Percentiles rank a stretch among this genome's conserved stretches.
phyloP scores from a whole-genome alignment of 2,797 vertebrate genomes.

The Thamnophis elegans region DNA sequence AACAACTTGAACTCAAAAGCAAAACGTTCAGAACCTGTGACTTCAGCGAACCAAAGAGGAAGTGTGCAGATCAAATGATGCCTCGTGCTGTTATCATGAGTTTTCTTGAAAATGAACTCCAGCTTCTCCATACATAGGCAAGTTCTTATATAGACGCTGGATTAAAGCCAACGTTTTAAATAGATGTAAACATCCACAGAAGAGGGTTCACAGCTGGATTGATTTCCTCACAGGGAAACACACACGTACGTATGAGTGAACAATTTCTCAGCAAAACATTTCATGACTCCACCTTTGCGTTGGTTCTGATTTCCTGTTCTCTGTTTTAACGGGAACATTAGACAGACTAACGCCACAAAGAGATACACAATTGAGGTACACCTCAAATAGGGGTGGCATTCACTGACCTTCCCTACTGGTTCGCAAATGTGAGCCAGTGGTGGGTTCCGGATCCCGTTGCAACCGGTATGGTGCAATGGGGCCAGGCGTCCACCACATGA shows the following conservation, averaged over 20 bases:
- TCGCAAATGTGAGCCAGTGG: too few species aligned
- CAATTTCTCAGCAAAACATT: neutral
- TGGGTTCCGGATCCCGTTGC: too few species aligned
- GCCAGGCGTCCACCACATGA: too few species aligned
- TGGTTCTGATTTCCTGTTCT: neutral
- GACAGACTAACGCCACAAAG: neutral
- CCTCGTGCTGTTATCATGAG: neutral
- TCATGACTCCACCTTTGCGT: neutral
- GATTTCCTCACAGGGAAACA: neutral
- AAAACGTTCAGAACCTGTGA: neutral
- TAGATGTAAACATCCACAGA: neutral
- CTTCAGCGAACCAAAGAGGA: neutral
- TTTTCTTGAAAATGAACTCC: neutral
- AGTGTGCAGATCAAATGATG: neutral
- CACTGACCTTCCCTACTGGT: too few species aligned
- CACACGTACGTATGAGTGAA: neutral
- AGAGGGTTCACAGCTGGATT: neutral
- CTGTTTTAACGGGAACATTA: neutral
- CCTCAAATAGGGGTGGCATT: too few species aligned
- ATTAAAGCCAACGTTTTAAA: neutral
- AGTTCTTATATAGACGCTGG: neutral
- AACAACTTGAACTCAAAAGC: neutral
- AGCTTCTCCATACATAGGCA: neutral
- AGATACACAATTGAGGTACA: neutral
- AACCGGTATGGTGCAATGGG: too few species aligned